Conservation (phyloP, 2,888 invertebrate species). For the Cheilosia urbana region DNA sequence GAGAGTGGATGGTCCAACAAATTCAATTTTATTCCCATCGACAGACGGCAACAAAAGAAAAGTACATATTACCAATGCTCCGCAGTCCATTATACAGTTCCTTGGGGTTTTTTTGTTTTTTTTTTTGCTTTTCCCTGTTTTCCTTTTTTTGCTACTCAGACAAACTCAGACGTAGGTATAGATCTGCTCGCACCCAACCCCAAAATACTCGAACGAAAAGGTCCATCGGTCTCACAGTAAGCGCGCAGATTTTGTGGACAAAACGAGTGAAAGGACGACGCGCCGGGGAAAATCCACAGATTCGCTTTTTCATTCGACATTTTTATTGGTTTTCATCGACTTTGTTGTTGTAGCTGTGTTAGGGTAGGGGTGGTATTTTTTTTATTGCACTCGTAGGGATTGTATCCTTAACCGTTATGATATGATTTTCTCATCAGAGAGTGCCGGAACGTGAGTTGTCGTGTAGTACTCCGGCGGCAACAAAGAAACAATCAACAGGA, state of each 20-base stretch:
- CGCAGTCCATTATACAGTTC: slow-evolving; percentile 6
- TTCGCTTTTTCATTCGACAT: slow-evolving; percentile 70
- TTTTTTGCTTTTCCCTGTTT: slow-evolving; percentile 20
- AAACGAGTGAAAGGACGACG: slow-evolving; percentile 46
- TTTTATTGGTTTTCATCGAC: slow-evolving; percentile 75
- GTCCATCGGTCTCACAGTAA: slow-evolving; percentile 62
- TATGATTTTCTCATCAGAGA: slow-evolving; percentile 74
- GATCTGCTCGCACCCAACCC: slow-evolving; percentile 5
- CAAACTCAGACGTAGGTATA: slow-evolving; percentile 14
- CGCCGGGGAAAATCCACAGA: slow-evolving; percentile 52
- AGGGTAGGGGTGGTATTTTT: slow-evolving; percentile 25
- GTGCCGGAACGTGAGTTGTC: slow-evolving; percentile 73
- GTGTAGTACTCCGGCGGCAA: slow-evolving; percentile 69
- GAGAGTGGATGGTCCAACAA: slow-evolving; percentile 17
- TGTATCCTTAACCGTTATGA: slow-evolving; percentile 75
- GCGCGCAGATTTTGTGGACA: slow-evolving; percentile 61
- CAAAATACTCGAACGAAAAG: slow-evolving; percentile 12
- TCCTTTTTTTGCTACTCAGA: slow-evolving; percentile 21
- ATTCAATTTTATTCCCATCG: slow-evolving; percentile 44
- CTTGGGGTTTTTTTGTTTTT: slow-evolving; percentile 20
- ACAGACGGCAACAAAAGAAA: slow-evolving; percentile 34
- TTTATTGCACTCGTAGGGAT: slow-evolving; percentile 71
- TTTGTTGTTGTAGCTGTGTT: slow-evolving; percentile 58
- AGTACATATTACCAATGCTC: slow-evolving; percentile 28
- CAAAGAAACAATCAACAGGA: slow-evolving; percentile 76